phyloP scores from a whole-genome alignment of 2,888 invertebrate species.

The Choreutis nemorana region DNA sequence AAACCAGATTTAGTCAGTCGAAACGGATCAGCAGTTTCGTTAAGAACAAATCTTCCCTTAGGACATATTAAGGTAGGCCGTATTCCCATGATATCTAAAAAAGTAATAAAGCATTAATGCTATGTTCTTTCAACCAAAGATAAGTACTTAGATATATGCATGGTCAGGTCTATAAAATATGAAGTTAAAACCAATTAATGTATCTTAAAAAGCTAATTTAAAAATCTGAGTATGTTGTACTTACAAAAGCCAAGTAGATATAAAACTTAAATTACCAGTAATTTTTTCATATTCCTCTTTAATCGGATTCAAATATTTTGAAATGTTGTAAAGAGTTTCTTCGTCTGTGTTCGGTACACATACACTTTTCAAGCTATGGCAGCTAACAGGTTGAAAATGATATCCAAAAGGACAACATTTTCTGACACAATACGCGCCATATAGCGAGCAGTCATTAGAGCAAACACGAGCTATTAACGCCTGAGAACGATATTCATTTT shows the following conservation, averaged over 20 bases:
- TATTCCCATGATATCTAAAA: conserved; percentile 39
- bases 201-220: not conserved
- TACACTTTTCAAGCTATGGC: conserved; percentile 29
- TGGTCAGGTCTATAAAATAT: conserved; percentile 2
- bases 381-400: conserved; percentile 38
- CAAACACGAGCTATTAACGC: conserved; percentile 40
- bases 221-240: not conserved
- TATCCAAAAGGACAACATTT: conserved; percentile 66
- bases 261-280: conserved; percentile 23
- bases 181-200: conserved; percentile 1
- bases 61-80: conserved; percentile 27
- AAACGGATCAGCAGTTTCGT: conserved; percentile 28
- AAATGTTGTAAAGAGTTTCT: conserved; percentile 30
- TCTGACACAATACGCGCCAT: conserved; percentile 45
- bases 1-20: conserved; percentile 25
- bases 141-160: conserved; percentile 1
- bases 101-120: conserved; percentile 4
- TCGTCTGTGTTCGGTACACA: conserved; percentile 33
- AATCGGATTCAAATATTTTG: conserved; percentile 33
- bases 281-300: conserved; percentile 18
- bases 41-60: conserved; percentile 29
- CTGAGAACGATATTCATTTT: conserved; percentile 22
- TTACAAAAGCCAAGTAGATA: conserved; percentile 1
- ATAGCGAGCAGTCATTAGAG: conserved; percentile 28
- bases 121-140: not conserved